phyloP scores from a whole-genome alignment of 2,113 vertebrate species.

The Daboia siamensis region DNA sequence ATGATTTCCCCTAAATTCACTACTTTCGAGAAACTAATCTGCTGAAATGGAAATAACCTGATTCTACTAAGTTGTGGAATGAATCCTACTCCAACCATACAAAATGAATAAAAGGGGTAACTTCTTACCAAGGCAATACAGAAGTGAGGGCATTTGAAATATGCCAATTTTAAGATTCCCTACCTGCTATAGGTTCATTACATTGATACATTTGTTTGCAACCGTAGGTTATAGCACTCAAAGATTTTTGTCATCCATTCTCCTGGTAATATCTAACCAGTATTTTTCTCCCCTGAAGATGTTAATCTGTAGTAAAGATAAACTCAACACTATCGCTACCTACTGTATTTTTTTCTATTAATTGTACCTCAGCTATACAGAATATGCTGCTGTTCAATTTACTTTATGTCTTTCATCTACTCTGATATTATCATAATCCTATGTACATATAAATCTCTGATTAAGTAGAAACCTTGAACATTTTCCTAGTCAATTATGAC shows the following conservation, averaged over 20 bases:
- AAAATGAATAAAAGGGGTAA: neutral
- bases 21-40: neutral
- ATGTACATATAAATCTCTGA: conserved; percentile 5
- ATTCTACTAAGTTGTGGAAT: neutral
- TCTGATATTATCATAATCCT: conserved; percentile 10
- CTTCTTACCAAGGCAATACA: neutral
- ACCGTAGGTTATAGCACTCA: neutral
- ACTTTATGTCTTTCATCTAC: conserved; percentile 3
- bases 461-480: neutral
- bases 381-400: conserved; percentile 5
- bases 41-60: neutral
- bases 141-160: neutral
- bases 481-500: conserved; percentile 4
- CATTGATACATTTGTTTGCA: neutral
- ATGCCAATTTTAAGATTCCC: neutral
- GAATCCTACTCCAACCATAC: neutral
- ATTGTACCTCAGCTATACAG: neutral
- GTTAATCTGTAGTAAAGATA: neutral
- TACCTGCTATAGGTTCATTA: neutral
- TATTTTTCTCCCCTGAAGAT: neutral
- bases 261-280: neutral
- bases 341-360: conserved; percentile 9
- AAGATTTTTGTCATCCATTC: neutral
- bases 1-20: neutral
- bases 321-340: neutral